A percentile compares a stretch with the other conserved stretches of the same genome.
These are phyloP conservation scores for Helicoverpa zea DNA, from an alignment of 1,140 invertebrate genomes.

Conservation along the genomic window DNA sequence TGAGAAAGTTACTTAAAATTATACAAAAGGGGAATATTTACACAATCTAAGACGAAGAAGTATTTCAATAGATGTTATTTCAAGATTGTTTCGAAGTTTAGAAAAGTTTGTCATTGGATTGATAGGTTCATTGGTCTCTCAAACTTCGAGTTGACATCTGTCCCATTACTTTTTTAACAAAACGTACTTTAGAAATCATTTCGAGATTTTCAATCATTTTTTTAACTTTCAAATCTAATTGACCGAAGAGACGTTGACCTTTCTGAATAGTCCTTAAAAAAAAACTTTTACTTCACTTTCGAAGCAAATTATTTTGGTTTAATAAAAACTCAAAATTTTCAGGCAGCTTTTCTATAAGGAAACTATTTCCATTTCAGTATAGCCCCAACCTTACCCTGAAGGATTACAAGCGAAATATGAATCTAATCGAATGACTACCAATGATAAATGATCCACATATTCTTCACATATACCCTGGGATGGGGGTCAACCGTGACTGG, in stretches of 20 bases:
- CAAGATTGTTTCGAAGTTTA: background rate
- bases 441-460: conserved; percentile 9
- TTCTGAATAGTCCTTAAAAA: too few species aligned
- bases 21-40: too few species aligned
- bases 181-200: background rate
- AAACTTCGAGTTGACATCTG: background rate
- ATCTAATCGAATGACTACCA: conserved; percentile 21
- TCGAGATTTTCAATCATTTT: background rate
- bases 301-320: too few species aligned
- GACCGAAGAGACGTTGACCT: too few species aligned
- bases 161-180: conserved; percentile 7
- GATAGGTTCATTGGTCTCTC: background rate
- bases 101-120: background rate
- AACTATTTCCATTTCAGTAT: background rate
- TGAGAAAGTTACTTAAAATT: background rate
- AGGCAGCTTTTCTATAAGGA: background rate
- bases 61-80: background rate
- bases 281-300: too few species aligned
- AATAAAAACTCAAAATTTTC: too few species aligned
- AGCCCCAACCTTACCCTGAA: conserved; percentile 26
- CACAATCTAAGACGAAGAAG: background rate
- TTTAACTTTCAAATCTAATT: too few species aligned
- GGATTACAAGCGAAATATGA: conserved; percentile 32
- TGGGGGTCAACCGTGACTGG: conserved; percentile 13
- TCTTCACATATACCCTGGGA: conserved; percentile 4